Evolutionary conservation across 2,113 vertebrate genomes (phyloP), one percentile per base, ranked within the genome.

Genomic region (Setophaga kirtlandii): DNA sequence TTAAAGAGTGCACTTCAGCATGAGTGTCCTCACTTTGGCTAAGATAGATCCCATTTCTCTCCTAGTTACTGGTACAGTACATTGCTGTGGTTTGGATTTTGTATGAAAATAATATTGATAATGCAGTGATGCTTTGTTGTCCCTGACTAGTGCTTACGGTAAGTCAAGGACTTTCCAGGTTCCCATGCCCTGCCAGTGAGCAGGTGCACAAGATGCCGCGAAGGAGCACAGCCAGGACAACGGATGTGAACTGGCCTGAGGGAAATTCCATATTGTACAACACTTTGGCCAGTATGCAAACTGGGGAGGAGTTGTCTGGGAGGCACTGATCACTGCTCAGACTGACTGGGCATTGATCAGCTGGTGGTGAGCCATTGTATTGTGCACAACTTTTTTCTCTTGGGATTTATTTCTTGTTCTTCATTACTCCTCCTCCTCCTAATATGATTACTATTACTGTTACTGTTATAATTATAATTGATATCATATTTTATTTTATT

Each of bases 241-340:
- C 7, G 1, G 78, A 46, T 6, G 9, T 59, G 62, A 67, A 22
- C 21, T 21, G 33, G 3, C 9, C 39, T n/a, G 30, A 67, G n/a
- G 16, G 28, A 39, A 75, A 39, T 82, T 75, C 39, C 13, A 39
- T 5, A 25, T 4, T 37, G 37, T 13, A 16, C 14, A 37, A 37
- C 8, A 13, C 12, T 25, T 81, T 33, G 24, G 15, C 23, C 39
- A 52, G 46, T 25, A 44, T 21, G 30, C 46, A 39, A 67, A 46
- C 28, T 31, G 6, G 5, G 4, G 31, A 50, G 15, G 4, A 39
- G 12, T 4, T 53, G 39, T 20, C 8, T 10, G 4, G 6, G n/a
- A n/a, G 33, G n/a, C 12, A 23, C 12, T 0, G 0, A 11, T 16
- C 18, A 13, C 28, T 69, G 39, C 39, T 28, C 55, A 46, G 22